Base-by-base conservation (phyloP, 2,797 vertebrate genomes). In the Oreochromis mossambicus region DNA sequence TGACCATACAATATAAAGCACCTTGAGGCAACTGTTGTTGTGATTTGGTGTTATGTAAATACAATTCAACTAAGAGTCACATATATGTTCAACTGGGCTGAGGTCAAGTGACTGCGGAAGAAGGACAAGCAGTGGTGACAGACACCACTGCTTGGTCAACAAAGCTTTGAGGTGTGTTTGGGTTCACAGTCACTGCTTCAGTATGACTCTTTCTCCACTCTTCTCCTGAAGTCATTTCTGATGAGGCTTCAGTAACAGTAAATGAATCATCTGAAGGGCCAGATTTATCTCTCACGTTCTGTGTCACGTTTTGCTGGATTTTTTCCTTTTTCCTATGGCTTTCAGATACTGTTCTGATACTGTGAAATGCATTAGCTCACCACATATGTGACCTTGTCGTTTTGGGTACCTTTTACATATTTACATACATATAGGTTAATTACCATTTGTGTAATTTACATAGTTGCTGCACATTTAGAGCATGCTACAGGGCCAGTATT, bases 401-500 rank as follows among this genome's bases (percentile, higher is more conserved):
- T 36, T n/a, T 38, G 32, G 58, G 58, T 0, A 63, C 19, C 32
- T 63, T 36, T 38, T 63, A 63, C 58, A 26, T 26, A 26, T 26
- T 26, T 26, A 26, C 26, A 26, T 4, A 26, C 26, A 63, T 36
- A 36, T 36, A 63, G 4, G 17, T 63, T 63, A 63, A 63, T 63
- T 63, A 8, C 17, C 10, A 36, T 63, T 63, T 63, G 10, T 36
- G 19, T 0, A 36, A 36, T 13, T 36, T 36, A 36, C 58, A 36
- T 63, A 63, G 10, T 36, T 63, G 17, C 10, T 36, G 58, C 58
- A 63, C 58, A 63, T 63, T 63, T 63, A 12, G 58, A 36, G 6
- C 2, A 0, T 36, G 58, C 32, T 0, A 12, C 12, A n/a, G 5
- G 8, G 0, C 3, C 15, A 61, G 29, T 19, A 61, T 34, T 61